These are phyloP conservation scores for Pyrrhia umbra DNA, from an alignment of 2,888 invertebrate genomes.

Conservation along the genomic window DNA sequence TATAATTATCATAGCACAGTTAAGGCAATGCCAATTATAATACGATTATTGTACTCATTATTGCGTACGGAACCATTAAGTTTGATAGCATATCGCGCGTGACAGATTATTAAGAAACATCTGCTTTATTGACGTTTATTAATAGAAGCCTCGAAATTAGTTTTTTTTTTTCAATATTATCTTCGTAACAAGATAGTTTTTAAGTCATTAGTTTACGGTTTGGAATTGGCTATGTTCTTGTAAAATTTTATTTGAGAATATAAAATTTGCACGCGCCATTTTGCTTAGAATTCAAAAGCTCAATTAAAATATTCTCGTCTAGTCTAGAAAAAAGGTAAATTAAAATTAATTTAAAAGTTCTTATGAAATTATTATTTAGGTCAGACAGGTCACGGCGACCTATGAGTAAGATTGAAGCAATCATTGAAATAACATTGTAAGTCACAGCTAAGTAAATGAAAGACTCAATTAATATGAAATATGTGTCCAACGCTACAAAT, in stretches of 20 bases:
- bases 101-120: constrained; percentile 61
- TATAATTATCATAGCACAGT: constrained; percentile 42
- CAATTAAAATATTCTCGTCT: background rate
- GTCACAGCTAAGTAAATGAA: no score
- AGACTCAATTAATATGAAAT: no score
- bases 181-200: constrained; percentile 60
- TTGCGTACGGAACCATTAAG: constrained; percentile 56
- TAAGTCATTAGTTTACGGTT: constrained; percentile 46
- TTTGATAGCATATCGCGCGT: constrained; percentile 42
- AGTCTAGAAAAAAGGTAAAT: background rate
- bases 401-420: background rate
- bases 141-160: constrained; percentile 60
- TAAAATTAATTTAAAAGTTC: background rate
- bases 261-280: constrained; percentile 2
- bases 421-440: background rate
- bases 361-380: background rate
- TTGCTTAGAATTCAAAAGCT: constrained; percentile 25
- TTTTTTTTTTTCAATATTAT: constrained; percentile 69
- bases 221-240: constrained; percentile 36
- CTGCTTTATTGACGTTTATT: no score
- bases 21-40: constrained; percentile 48
- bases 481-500: no score
- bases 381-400: background rate
- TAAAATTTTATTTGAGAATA: background rate
- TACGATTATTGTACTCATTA: constrained; percentile 55